These are phyloP conservation scores for Venusia cambrica DNA, from an alignment of 2,888 invertebrate species.

Conservation along the genomic window DNA sequence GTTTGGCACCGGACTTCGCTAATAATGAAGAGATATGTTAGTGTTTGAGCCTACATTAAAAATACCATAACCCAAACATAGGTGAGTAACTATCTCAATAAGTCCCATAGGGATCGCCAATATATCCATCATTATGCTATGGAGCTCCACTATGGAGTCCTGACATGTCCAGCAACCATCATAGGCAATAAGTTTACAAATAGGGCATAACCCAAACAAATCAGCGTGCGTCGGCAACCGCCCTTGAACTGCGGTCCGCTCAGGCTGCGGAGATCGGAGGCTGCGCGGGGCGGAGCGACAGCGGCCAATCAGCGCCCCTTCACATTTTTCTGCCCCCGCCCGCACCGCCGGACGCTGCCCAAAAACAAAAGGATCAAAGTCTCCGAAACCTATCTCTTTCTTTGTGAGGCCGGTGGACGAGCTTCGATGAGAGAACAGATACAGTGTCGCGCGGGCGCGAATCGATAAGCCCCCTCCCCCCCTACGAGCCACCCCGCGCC, in stretches of 20 bases:
- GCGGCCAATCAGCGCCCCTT: slow-evolving; percentile 78
- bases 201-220: slow-evolving; percentile 61
- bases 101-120: no score
- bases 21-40: no score
- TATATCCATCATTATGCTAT: slow-evolving; percentile 1
- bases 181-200: slow-evolving; percentile 20
- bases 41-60: no score
- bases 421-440: slow-evolving; percentile 80
- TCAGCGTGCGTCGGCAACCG: slow-evolving; percentile 64
- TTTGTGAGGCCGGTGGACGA: slow-evolving; percentile 77
- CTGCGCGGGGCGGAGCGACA: slow-evolving; percentile 68
- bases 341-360: slow-evolving; percentile 80
- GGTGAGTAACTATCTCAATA: no score
- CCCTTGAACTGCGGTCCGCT: slow-evolving; percentile 72
- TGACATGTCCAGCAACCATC: slow-evolving; percentile 1
- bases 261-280: slow-evolving; percentile 60
- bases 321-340: slow-evolving; percentile 79
- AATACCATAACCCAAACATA: no score
- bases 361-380: slow-evolving; percentile 82
- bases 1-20: no score
- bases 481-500: slow-evolving; percentile 41
- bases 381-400: slow-evolving; percentile 81
- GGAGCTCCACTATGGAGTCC: slow-evolving; percentile 1
- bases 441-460: slow-evolving; percentile 79
- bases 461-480: slow-evolving; percentile 60